Evolutionary conservation across 2,888 invertebrate genomes (phyloP), one percentile per base, ranked within the genome.

Genomic region (Andrena camellia): DNA sequence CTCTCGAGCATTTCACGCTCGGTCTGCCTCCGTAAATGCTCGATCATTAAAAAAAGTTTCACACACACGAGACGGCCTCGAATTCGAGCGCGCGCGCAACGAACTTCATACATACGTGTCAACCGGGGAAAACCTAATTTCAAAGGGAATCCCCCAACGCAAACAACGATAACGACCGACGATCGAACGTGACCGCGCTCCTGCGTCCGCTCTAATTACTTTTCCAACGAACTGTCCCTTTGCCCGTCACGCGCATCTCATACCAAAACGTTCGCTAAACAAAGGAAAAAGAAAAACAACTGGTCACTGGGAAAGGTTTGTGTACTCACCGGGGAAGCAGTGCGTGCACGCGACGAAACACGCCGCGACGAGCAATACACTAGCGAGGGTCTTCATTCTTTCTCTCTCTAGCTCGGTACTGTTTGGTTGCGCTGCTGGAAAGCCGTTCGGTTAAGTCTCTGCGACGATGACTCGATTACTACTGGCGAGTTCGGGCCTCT

Each of bases 311-410:
- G 0, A 59, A 26, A 10, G 31, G n/a, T 52, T 57, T 57, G 35
- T 60, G 60, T 72, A 90, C 93, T 93, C 89, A 93, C 93, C 87
- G 86, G 93, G 93, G 62, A 82, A 90, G 79, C 88, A 87, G 80
- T 90, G 89, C 73, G 90, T 88, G 78, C 85, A 78, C 66, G 92
- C 92, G 85, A 93, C 70, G 63, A 92, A 75, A 72, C 88, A 89
- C 83, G 90, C 87, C 75, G 89, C 88, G 74, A 91, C 73, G 74
- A 92, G 75, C 68, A 92, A 62, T 63, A 87, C 88, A 67, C 77
- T 79, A 60, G 87, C 81, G 74, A 85, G 69, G 68, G 78, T 80
- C 85, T 86, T 90, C 91, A 91, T 83, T 35, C 23, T 81, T 20
- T 54, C 23, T 29, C 7, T 23, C 17, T 57, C 2, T 31, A 2